phyloP scores from a whole-genome alignment of 2,113 vertebrate genomes.

The Microcebus tavaratra region DNA sequence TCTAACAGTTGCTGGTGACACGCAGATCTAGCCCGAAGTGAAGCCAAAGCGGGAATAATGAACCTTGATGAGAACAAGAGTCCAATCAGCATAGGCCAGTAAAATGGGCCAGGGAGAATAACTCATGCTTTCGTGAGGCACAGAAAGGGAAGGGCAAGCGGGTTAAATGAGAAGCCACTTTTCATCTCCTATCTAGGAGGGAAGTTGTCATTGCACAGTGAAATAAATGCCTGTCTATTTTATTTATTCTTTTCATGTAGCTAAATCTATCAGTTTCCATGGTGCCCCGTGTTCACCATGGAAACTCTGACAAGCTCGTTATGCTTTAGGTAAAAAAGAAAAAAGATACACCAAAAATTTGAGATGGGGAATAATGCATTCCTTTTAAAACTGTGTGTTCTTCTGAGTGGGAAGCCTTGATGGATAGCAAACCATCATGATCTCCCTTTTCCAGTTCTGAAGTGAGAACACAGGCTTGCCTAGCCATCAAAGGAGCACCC shows the following conservation, averaged over 20 bases:
- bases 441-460: slow-evolving; percentile 52
- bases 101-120: not conserved
- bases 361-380: slow-evolving; percentile 70
- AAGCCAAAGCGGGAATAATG: not conserved
- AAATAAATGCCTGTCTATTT: slow-evolving; percentile 78
- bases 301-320: slow-evolving; percentile 82
- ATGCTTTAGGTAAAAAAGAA: slow-evolving; percentile 46
- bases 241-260: slow-evolving; percentile 81
- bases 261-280: slow-evolving; percentile 83
- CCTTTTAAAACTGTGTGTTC: slow-evolving; percentile 68
- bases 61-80: not conserved
- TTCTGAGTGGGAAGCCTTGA: slow-evolving; percentile 63
- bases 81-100: not conserved
- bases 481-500: not conserved
- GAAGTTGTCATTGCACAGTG: slow-evolving; percentile 56
- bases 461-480: slow-evolving; percentile 20
- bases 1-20: not conserved
- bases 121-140: not conserved
- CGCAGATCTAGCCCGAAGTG: not conserved
- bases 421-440: slow-evolving; percentile 49
- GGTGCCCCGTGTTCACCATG: slow-evolving; percentile 78
- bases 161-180: slow-evolving; percentile 54
- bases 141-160: not conserved
- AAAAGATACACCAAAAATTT: slow-evolving; percentile 64
- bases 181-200: slow-evolving; percentile 36